These are phyloP conservation scores for Crax fasciolata DNA, from an alignment of 2,797 vertebrate genomes.

Conservation along the genomic window DNA sequence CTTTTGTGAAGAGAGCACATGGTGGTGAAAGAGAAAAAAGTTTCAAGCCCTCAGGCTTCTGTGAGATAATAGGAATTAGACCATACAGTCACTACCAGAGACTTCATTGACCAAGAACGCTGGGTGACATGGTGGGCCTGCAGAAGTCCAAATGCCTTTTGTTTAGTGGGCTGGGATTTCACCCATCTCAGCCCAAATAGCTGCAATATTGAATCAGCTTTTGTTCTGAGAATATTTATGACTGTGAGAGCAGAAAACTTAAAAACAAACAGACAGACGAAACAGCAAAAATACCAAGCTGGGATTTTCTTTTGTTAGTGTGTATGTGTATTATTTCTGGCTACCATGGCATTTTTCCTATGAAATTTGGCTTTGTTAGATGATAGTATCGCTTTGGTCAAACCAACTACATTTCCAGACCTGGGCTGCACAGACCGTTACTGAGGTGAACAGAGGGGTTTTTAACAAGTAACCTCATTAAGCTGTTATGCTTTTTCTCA, in stretches of 20 bases:
- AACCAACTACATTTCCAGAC: slow-evolving; percentile 75
- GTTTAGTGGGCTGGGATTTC: neutral
- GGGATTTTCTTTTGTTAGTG: neutral
- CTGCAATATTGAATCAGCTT: neutral
- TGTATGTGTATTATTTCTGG: slow-evolving; percentile 50
- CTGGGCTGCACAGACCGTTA: slow-evolving; percentile 19
- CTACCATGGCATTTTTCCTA: slow-evolving; percentile 36
- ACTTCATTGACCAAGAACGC: neutral
- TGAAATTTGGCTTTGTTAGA: slow-evolving; percentile 58
- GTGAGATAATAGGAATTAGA: neutral
- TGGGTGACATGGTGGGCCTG: neutral
- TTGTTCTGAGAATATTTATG: slow-evolving; percentile 1
- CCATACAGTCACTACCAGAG: neutral
- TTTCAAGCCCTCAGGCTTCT: neutral
- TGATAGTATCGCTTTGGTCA: slow-evolving; percentile 46
- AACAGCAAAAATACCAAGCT: neutral
- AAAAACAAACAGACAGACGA: neutral
- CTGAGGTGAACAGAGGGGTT: neutral
- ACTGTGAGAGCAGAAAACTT: slow-evolving; percentile 17
- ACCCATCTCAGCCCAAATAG: accelerated
- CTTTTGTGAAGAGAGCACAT: neutral
- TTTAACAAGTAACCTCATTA: slow-evolving; percentile 47
- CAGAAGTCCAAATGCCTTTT: neutral
- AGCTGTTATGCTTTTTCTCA: neutral
- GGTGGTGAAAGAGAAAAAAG: neutral